Evolutionary conservation across 2,797 vertebrate genomes (phyloP), one percentile per base, ranked within the genome.

Genomic region (Cygnus olor): DNA sequence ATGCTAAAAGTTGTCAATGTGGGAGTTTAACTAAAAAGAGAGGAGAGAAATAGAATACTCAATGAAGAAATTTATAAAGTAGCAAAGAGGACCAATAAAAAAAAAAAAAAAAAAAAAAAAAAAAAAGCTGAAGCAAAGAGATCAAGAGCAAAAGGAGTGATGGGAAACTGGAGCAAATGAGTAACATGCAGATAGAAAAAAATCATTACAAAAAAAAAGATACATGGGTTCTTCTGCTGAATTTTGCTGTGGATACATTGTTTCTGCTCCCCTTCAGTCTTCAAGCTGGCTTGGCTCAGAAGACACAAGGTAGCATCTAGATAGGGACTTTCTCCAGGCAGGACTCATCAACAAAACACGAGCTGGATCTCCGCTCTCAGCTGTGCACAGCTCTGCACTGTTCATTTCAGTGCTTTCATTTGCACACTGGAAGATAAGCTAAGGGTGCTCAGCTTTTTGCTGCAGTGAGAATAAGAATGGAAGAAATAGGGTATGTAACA

Each of bases 331-430:
- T 30, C n/a, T 22, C 44, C 34, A 69, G 14, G 14, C 17, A 47
- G 11, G 32, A 40, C 22, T 12, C 24, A 57, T 36, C 8, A 56
- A 56, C 0, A 0, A 45, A 57, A 54, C 0, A 0, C 1, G 1
- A 78, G 16, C 34, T 58, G n/a, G 27, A 78, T 32, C 19, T 78
- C 71, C 66, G 45, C 17, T 70, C 34, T 49, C 22, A 8, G 32
- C 27, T 78, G 42, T 82, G 42, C 18, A 32, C 36, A 40, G 56
- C 30, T 28, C 56, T 47, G n/a, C 25, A 40, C 49, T 47, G n/a
- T 22, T 79, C 36, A 28, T 82, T 73, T 69, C 66, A 86, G 44
- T 28, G 42, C 11, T 73, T 15, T 86, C 12, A 24, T 40, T 12
- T n/a, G 36, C 21, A 42, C 25, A 6, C 4, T 86, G 56, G 11